phyloP scores from a whole-genome alignment of 2,113 vertebrate species.

The Phylloscopus trochiloides region DNA sequence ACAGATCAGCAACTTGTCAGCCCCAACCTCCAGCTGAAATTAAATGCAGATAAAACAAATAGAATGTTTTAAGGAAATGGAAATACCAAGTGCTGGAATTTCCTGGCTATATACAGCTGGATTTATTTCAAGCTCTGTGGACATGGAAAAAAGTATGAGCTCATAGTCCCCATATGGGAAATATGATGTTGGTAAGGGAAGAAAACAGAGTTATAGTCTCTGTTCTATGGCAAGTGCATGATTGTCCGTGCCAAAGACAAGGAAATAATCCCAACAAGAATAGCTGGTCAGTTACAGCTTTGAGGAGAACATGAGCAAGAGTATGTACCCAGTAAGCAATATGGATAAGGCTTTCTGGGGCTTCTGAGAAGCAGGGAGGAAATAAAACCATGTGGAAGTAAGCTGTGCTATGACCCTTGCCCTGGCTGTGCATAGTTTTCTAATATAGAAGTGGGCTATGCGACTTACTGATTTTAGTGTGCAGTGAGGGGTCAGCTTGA shows the following conservation, averaged over 20 bases:
- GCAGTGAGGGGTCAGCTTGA: background rate
- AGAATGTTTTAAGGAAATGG: conserved; percentile 56
- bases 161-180: conserved; percentile 35
- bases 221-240: background rate
- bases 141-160: conserved; percentile 55
- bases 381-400: background rate
- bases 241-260: background rate
- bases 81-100: conserved; percentile 50
- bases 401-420: background rate
- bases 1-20: conserved; percentile 56
- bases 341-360: background rate
- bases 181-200: conserved; percentile 6
- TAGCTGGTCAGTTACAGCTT: background rate
- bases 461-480: background rate
- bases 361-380: background rate
- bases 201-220: background rate
- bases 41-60: conserved; percentile 56
- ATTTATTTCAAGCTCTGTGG: conserved; percentile 39
- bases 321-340: background rate
- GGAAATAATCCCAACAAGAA: background rate
- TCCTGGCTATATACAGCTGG: conserved; percentile 29
- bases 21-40: conserved; percentile 15
- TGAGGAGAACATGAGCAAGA: background rate
- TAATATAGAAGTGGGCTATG: background rate
- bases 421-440: background rate